Evolutionary conservation across 2,888 invertebrate species (phyloP).

Genomic region (Caenorhabditis sinica): DNA sequence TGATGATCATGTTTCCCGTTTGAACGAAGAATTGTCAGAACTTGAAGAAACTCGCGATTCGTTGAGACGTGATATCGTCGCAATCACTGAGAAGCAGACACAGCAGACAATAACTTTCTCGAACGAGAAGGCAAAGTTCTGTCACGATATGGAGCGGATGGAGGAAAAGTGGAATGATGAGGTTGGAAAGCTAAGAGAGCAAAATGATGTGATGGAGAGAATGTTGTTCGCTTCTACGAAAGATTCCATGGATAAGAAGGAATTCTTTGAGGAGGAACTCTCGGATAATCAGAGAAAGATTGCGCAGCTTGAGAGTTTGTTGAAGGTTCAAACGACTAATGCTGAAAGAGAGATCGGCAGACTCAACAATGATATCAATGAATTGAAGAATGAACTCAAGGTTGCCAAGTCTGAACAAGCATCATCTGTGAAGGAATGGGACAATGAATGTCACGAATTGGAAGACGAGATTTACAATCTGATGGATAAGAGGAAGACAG

Average conservation of each 20-base stretch:
- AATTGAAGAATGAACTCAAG: neutral
- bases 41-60: constrained; percentile 16
- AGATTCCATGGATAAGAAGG: neutral
- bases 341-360: neutral
- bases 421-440: constrained; percentile 15
- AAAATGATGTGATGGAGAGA: neutral
- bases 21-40: neutral
- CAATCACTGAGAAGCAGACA: constrained; percentile 25
- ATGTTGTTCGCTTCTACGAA: constrained; percentile 7
- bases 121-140: constrained; percentile 51
- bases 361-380: neutral
- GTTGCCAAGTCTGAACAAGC: neutral
- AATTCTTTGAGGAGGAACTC: neutral
- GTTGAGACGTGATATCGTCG: neutral
- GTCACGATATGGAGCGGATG: constrained; percentile 43
- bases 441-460: constrained; percentile 20
- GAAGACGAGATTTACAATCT: constrained; percentile 18
- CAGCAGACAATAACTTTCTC: constrained; percentile 28
- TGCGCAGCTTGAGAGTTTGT: neutral
- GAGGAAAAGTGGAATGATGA: constrained; percentile 47
- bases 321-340: neutral
- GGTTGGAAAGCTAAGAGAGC: constrained; percentile 2
- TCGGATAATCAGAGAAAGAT: neutral
- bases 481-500: neutral
- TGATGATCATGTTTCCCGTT: neutral